phyloP scores from a whole-genome alignment of 2,797 vertebrate species.

The Diplodus puntazzo region DNA sequence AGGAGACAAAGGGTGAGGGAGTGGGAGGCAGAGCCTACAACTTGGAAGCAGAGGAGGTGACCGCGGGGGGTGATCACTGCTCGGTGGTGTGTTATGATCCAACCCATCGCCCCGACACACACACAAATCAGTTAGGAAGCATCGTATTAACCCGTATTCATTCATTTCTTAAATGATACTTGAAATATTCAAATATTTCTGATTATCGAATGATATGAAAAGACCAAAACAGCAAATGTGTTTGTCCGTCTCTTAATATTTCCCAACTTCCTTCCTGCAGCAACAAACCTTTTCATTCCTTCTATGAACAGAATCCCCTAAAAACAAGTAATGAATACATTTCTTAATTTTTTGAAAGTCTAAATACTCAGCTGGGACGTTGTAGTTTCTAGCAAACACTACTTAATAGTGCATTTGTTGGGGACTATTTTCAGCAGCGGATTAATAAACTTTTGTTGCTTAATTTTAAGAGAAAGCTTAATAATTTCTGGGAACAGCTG shows the following conservation, averaged over 20 bases:
- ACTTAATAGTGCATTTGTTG: no score
- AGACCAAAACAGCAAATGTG: neutral
- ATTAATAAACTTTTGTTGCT: no score
- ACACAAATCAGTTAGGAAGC: conserved; percentile 26
- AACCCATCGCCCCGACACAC: conserved; percentile 1
- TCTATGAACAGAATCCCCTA: neutral
- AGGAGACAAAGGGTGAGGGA: conserved; percentile 45
- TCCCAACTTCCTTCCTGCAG: neutral
- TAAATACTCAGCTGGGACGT: neutral
- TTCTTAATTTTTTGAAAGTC: neutral
- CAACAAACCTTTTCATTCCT: neutral
- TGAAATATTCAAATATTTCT: neutral
- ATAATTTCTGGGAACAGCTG: no score
- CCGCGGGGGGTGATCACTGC: conserved; percentile 67
- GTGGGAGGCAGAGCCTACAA: conserved; percentile 71
- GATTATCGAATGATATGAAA: neutral
- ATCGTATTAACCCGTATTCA: neutral
- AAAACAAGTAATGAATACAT: neutral
- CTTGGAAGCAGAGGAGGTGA: conserved; percentile 71
- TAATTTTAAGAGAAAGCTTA: no score
- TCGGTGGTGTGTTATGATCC: conserved; percentile 75
- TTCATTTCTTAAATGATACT: neutral
- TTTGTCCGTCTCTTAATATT: neutral
- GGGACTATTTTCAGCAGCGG: no score
- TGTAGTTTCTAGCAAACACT: no score